These are phyloP conservation scores for Cantharis lateralis DNA, from an alignment of 2,888 invertebrate genomes.

Conservation along the genomic window DNA sequence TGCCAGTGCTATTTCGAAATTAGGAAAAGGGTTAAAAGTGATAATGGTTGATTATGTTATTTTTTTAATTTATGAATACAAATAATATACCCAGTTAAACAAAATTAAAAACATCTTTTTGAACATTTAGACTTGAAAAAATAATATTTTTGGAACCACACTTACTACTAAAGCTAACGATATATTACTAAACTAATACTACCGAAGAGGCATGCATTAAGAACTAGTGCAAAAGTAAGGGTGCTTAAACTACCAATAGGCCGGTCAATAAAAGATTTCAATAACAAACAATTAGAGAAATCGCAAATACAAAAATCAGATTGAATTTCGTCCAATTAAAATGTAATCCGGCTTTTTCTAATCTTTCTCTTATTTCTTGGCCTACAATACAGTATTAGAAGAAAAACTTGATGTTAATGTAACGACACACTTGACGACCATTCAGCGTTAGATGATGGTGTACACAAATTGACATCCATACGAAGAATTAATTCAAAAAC, in stretches of 20 bases:
- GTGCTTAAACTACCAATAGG: not conserved
- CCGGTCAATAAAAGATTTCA: not conserved
- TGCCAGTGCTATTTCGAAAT: no score
- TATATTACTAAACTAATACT: not conserved
- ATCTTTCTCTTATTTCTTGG: not conserved
- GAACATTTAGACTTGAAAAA: not conserved
- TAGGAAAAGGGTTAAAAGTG: not conserved
- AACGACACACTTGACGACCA: not conserved
- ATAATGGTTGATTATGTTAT: not conserved
- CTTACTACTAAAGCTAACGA: not conserved
- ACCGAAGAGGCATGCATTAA: not conserved
- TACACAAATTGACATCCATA: not conserved
- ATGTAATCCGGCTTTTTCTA: not conserved
- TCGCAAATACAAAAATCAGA: not conserved
- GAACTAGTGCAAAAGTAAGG: not conserved
- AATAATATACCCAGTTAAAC: not conserved
- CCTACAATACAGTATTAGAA: not conserved
- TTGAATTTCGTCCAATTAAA: not conserved
- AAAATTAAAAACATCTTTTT: not conserved
- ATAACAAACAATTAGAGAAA: not conserved
- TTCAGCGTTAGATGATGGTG: not conserved
- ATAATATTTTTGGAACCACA: not conserved
- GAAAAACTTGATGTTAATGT: not conserved
- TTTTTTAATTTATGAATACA: not conserved
- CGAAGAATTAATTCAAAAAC: not conserved